Conservation (phyloP, 2,113 vertebrate genomes). For the Otus sunia region DNA sequence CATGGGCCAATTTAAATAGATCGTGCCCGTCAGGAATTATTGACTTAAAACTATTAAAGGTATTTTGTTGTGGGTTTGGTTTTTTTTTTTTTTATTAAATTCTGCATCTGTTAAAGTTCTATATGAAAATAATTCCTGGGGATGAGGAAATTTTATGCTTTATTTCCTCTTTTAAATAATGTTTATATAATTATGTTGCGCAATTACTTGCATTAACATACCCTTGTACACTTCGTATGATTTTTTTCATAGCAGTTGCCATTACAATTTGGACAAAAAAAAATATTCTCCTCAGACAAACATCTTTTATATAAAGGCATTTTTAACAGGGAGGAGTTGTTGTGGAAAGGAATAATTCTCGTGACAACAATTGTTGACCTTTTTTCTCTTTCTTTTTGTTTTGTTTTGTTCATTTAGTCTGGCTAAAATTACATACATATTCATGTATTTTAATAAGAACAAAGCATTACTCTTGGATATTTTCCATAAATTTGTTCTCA, state of each 20-base stretch:
- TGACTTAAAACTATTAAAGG: background rate
- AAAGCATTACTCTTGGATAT: slow-evolving; percentile 73
- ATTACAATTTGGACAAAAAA: background rate
- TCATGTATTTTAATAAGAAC: slow-evolving; percentile 79
- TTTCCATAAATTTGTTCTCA: slow-evolving; percentile 78
- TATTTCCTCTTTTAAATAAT: slow-evolving; percentile 17
- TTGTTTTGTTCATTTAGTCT: slow-evolving; percentile 74
- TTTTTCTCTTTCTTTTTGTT: slow-evolving; percentile 69
- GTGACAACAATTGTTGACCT: slow-evolving; percentile 65
- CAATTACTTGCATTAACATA: background rate
- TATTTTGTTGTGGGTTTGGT: no score
- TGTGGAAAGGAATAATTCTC: slow-evolving; percentile 6
- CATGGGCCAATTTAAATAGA: background rate
- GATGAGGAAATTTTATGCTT: slow-evolving; percentile 6
- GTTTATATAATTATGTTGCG: background rate
- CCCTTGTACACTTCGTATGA: background rate
- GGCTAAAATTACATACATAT: slow-evolving; percentile 82
- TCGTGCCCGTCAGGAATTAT: background rate
- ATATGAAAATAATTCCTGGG: background rate
- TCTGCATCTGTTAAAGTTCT: background rate
- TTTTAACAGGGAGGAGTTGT: background rate
- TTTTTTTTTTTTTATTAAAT: background rate
- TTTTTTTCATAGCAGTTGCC: background rate
- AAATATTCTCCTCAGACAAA: background rate
- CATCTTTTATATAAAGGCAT: background rate